These are phyloP conservation scores for Carassius carassius DNA, from an alignment of 2,113 vertebrate species.

Conservation along the genomic window DNA sequence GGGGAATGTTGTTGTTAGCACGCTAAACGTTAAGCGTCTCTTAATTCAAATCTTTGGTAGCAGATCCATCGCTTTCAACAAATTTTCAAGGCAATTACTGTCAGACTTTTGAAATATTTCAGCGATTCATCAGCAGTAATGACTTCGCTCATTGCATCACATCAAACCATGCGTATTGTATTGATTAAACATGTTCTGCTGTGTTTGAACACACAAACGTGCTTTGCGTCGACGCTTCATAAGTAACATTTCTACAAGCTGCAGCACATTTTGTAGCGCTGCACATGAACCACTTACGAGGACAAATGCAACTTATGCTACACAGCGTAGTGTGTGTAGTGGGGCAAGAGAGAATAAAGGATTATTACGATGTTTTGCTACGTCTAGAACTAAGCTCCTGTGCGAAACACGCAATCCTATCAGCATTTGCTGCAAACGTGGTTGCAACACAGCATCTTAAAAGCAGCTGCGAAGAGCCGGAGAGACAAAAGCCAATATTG, in stretches of 20 bases:
- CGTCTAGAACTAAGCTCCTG: conserved; percentile 13
- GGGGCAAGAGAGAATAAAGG: neutral
- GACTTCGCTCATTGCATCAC: neutral
- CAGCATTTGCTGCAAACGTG: neutral
- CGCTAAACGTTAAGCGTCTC: neutral
- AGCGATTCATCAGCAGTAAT: neutral
- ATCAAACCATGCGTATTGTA: neutral
- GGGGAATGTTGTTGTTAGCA: neutral
- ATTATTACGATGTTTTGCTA: conserved; percentile 15
- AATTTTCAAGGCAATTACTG: neutral
- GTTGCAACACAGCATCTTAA: neutral
- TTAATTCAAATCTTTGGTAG: neutral
- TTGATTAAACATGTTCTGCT: neutral
- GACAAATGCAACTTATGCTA: neutral
- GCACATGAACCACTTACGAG: neutral
- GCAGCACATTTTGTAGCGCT: neutral
- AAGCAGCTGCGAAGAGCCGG: neutral
- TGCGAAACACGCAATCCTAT: neutral
- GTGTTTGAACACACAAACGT: neutral
- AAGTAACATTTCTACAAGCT: neutral
- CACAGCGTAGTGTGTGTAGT: neutral
- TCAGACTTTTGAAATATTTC: neutral
- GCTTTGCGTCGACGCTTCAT: neutral
- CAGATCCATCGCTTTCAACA: neutral
- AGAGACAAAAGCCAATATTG: conserved; percentile 20